Base-by-base conservation (phyloP, 2,113 vertebrate genomes). In the Himantopus leucocephalus region DNA sequence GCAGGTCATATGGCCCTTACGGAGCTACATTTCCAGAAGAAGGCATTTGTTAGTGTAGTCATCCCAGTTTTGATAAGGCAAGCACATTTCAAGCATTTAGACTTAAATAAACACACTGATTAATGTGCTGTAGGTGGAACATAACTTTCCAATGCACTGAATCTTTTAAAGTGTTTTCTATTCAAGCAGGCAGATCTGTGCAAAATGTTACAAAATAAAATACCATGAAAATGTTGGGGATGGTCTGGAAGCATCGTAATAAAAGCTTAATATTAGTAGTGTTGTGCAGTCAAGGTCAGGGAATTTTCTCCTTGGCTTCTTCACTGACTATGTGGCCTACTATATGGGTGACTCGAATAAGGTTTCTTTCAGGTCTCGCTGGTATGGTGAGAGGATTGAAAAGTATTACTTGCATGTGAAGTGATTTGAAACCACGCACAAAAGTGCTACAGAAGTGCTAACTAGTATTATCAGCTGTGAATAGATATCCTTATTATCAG, bases 391-490 rank as follows among this genome's bases (percentile, higher is more conserved):
- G 22, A 12, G 29, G 22, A 79, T 27, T 76, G 41, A 9, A 85
- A 88, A 88, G 37, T 39, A 79, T 59, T 67, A 29, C 59, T 88
- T 77, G 81, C 55, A 80, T 6, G 41, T 53, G 53, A 95, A 94
- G 58, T 55, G 58, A 71, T 78, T 55, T 89, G 73, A 90, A 32
- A 79, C 26, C 8, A 3, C 32, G 55, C 48, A 88, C 56, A 50
- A 79, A 84, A 94, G 77, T 30, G 32, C 71, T 96, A 58, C 87
- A 85, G 92, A 95, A 96, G 96, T 47, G 84, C 81, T 96, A 97
- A 97, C 89, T 88, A 50, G 66, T 82, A 58, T 94, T 97, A 97
- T 97, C 97, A 97, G 89, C 71, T 97, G 96, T 90, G 92, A 97
- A 97, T 41, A 97, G 92, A 96, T 97, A 95, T 9, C 30, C 58